A percentile compares a stretch with the other conserved stretches of the same genome.
Evolutionary conservation across 2,888 invertebrate species (phyloP).

Genomic region (Pomacea canaliculata): DNA sequence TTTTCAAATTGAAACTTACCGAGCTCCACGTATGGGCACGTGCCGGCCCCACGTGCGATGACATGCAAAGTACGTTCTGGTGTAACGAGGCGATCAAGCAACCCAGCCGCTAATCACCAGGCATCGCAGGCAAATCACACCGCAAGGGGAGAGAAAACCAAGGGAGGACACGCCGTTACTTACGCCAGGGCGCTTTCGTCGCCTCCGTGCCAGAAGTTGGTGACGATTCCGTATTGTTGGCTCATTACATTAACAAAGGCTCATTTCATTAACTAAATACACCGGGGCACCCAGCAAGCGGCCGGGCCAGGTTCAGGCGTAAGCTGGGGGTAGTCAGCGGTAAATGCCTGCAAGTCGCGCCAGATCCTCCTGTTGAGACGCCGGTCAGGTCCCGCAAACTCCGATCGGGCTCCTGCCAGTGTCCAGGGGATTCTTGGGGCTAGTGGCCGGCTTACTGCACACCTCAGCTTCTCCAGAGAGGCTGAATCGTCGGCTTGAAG

Average conservation of each 20-base stretch:
- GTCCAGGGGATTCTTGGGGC: slow-evolving; percentile 12
- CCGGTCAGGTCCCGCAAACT: slow-evolving; percentile 19
- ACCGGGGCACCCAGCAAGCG: slow-evolving; percentile 15
- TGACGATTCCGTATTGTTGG: background rate
- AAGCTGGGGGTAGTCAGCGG: slow-evolving; percentile 10
- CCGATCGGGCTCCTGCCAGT: slow-evolving; percentile 1
- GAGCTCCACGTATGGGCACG: too few relatives aligned
- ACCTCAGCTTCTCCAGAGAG: background rate
- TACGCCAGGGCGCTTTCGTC: background rate
- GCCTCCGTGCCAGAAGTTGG: background rate
- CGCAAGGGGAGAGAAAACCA: background rate
- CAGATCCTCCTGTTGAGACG: slow-evolving; percentile 5
- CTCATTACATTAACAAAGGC: slow-evolving; percentile 34
- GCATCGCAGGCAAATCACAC: background rate
- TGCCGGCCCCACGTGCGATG: too few relatives aligned
- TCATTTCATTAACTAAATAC: slow-evolving; percentile 33
- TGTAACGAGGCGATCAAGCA: too few relatives aligned
- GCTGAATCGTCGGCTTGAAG: background rate
- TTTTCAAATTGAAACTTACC: too few relatives aligned
- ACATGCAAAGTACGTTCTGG: too few relatives aligned
- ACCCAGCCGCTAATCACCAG: background rate
- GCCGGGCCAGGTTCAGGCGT: background rate
- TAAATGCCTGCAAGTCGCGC: slow-evolving; percentile 8
- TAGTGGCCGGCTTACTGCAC: slow-evolving; percentile 3
- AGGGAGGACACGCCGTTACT: background rate